Conservation (phyloP, 2,113 vertebrate genomes). For the Paralichthys olivaceus region DNA sequence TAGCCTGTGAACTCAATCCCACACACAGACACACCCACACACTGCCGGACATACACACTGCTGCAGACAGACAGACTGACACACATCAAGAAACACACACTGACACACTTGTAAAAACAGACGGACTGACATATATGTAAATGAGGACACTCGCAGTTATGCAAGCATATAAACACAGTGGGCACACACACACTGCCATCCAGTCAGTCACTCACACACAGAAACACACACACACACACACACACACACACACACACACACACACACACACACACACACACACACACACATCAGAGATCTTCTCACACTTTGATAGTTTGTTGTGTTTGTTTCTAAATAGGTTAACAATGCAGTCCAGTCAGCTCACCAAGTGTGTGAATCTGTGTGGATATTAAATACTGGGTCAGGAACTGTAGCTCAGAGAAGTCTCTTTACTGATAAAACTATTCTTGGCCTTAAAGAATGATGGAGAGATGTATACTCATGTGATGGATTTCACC, state of each 20-base stretch:
- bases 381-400: constrained; percentile 29
- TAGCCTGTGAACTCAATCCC: constrained; percentile 77
- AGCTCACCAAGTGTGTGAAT: constrained; percentile 26
- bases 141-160: constrained; percentile 50
- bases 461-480: neutral
- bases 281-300: neutral
- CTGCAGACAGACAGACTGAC: constrained; percentile 39
- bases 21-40: constrained; percentile 44
- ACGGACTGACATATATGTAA: constrained; percentile 56
- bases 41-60: neutral
- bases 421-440: constrained; percentile 18
- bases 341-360: constrained; percentile 44
- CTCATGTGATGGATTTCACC: neutral
- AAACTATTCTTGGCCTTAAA: neutral
- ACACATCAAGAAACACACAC: constrained; percentile 40
- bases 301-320: constrained; percentile 14
- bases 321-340: constrained; percentile 47
- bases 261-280: neutral
- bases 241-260: neutral
- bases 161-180: constrained; percentile 18
- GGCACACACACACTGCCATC: neutral
- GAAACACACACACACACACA: neutral
- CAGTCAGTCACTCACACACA: neutral
- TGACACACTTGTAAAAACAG: constrained; percentile 46
- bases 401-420: neutral